phyloP scores from a whole-genome alignment of 2,113 vertebrate species.

The Rynchops niger region DNA sequence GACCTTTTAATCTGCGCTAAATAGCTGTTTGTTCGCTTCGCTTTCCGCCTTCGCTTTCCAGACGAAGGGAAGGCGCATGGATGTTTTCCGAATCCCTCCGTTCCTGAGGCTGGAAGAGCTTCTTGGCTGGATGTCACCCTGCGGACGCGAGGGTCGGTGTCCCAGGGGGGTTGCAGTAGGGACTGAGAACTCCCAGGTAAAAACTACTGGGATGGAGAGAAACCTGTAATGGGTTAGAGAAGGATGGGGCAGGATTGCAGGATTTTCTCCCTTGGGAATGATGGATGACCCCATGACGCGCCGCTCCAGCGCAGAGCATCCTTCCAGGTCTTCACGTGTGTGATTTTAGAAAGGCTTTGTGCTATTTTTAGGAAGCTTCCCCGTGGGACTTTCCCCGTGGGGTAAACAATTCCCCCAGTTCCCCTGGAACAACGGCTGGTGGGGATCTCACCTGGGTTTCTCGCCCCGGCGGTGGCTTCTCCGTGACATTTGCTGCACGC shows the following conservation, averaged over 20 bases:
- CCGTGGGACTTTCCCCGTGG: background rate
- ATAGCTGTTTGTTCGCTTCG: background rate
- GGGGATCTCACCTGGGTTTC: background rate
- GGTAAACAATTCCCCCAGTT: background rate
- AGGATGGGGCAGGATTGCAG: background rate
- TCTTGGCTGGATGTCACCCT: background rate
- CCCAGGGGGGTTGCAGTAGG: background rate
- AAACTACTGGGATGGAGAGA: background rate
- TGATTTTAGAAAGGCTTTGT: background rate
- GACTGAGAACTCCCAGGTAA: background rate
- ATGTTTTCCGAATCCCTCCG: background rate
- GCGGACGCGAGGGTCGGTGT: background rate
- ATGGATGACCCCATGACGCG: background rate
- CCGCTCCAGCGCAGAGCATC: background rate
- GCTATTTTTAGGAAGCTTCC: background rate
- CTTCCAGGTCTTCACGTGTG: fast-evolving
- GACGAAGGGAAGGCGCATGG: background rate
- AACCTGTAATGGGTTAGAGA: background rate
- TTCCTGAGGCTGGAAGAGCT: background rate
- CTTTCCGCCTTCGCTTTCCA: background rate
- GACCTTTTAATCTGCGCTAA: conserved; percentile 44
- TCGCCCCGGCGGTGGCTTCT: background rate
- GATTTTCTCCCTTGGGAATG: background rate
- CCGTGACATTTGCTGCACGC: background rate
- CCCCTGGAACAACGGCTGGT: fast-evolving